These are phyloP conservation scores for Bradypodion ventrale DNA, from an alignment of 2,797 vertebrate genomes.

Conservation along the genomic window DNA sequence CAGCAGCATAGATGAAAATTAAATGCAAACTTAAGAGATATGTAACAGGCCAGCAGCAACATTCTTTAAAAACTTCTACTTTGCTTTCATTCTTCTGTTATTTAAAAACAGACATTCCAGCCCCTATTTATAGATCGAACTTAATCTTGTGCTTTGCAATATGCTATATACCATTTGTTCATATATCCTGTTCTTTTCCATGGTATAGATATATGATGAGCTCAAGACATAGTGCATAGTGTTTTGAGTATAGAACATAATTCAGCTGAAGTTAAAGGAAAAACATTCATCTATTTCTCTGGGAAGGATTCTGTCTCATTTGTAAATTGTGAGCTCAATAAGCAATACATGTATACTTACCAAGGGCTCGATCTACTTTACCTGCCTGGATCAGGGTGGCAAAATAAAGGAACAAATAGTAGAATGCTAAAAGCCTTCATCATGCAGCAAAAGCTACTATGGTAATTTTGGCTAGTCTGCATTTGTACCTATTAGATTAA, in stretches of 20 bases:
- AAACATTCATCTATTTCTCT: slow-evolving; percentile 31
- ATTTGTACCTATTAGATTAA: background rate
- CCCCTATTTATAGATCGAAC: slow-evolving; percentile 66
- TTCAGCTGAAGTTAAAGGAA: slow-evolving; percentile 37
- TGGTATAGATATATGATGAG: slow-evolving; percentile 66
- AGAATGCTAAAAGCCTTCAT: background rate
- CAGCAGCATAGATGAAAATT: background rate
- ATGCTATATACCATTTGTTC: slow-evolving; percentile 62
- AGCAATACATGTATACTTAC: slow-evolving; percentile 8
- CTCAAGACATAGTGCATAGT: slow-evolving; percentile 48
- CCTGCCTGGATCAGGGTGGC: background rate
- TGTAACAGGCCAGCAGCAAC: background rate
- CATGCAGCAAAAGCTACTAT: background rate
- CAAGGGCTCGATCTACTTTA: background rate
- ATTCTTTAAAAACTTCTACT: slow-evolving; percentile 60
- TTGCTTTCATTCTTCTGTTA: slow-evolving; percentile 60
- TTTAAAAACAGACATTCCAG: slow-evolving; percentile 62
- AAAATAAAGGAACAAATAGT: background rate
- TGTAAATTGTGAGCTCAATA: slow-evolving; percentile 42
- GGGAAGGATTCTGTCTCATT: slow-evolving; percentile 12
- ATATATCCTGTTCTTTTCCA: slow-evolving; percentile 63
- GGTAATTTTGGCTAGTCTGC: background rate
- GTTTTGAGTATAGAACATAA: slow-evolving; percentile 38
- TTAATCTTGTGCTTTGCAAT: slow-evolving; percentile 65
- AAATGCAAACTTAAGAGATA: background rate